phyloP scores from a whole-genome alignment of 2,797 vertebrate species.

The Bufotes viridis region DNA sequence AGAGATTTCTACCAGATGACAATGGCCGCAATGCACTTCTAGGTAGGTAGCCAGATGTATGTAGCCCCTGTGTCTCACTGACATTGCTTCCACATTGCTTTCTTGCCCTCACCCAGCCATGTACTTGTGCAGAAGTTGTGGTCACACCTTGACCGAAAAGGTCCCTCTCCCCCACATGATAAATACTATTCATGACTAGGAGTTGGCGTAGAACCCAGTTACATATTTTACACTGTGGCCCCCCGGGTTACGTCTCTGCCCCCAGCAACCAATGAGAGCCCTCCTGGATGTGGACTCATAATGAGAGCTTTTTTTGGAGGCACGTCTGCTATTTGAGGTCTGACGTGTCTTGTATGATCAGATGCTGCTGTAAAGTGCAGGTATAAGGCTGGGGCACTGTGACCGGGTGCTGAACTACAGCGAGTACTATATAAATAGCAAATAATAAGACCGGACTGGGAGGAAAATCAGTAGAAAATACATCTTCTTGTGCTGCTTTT shows the following conservation, averaged over 20 bases:
- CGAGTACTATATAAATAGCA: neutral
- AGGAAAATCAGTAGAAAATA: constrained; percentile 5
- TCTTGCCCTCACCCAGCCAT: too few relatives aligned
- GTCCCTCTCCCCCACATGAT: neutral
- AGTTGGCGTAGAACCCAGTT: neutral
- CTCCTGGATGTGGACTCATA: neutral
- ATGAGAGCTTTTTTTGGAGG: neutral
- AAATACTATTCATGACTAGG: neutral
- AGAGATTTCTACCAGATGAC: constrained; percentile 93
- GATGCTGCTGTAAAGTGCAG: neutral
- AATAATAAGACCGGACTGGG: neutral
- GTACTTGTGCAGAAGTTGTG: neutral
- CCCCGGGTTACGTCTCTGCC: neutral
- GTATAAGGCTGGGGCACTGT: constrained; percentile 10
- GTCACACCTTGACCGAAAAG: neutral
- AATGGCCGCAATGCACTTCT: constrained; percentile 89
- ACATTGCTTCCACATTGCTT: neutral
- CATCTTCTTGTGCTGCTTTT: neutral
- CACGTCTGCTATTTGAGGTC: neutral
- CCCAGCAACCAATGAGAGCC: too few relatives aligned
- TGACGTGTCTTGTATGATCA: neutral
- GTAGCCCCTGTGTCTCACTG: neutral
- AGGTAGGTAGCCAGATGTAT: constrained; percentile 76
- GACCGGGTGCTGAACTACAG: neutral
- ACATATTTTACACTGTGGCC: neutral